Conservation (phyloP, 2,797 vertebrate genomes). For the Clarias pachynema region DNA sequence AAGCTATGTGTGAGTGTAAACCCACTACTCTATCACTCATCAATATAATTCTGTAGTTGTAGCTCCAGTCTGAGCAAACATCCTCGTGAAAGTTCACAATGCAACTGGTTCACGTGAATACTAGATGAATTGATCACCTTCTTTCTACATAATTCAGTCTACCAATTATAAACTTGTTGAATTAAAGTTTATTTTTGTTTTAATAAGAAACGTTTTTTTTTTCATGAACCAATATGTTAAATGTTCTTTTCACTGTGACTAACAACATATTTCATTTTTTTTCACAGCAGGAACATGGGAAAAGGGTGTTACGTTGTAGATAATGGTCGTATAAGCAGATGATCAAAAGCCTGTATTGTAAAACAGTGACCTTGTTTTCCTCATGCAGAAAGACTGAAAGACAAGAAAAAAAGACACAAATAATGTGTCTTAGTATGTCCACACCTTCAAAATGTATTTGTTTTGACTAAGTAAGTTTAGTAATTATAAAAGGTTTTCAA, state of each 20-base stretch:
- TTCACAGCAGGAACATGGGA: not conserved
- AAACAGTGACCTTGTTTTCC: conserved; percentile 11
- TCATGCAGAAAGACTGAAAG: not conserved
- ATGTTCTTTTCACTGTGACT: not conserved
- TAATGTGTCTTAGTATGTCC: not conserved
- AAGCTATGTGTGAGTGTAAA: not conserved
- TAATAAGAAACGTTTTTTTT: not conserved
- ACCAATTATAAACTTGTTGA: not conserved
- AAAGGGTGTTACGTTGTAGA: not conserved
- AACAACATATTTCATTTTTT: not conserved
- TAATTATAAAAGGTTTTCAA: not conserved
- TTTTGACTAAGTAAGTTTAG: not conserved
- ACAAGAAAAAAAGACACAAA: not conserved
- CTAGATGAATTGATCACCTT: not conserved
- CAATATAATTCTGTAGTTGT: not conserved
- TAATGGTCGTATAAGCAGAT: not conserved
- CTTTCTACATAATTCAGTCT: too few species aligned
- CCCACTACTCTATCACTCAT: not conserved
- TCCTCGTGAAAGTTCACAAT: not conserved
- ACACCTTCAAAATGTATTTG: not conserved
- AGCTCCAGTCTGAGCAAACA: not conserved
- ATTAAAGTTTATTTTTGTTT: not conserved
- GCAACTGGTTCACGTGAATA: not conserved
- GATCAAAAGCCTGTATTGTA: conserved; percentile 1
- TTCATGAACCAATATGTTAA: not conserved